Evolutionary conservation across 2,888 invertebrate species (phyloP).

Genomic region (Cynaeus angustus): DNA sequence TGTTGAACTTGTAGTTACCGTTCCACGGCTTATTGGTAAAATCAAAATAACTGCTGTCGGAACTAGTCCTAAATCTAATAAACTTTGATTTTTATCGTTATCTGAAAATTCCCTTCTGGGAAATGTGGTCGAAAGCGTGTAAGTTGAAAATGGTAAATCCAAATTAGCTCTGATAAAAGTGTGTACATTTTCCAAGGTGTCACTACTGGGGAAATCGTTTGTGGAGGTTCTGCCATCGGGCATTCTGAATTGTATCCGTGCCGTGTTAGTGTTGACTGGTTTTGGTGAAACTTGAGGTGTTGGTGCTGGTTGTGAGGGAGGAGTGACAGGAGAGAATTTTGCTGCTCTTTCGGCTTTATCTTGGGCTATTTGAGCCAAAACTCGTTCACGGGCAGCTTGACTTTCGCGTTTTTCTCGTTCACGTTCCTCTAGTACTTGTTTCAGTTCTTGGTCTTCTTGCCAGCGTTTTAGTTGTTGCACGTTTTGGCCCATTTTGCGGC

Average conservation of each 20-base stretch:
- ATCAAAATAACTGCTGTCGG: constrained; percentile 86
- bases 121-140: constrained; percentile 85
- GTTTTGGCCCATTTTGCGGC: constrained; percentile 83
- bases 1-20: constrained; percentile 65
- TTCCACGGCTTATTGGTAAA: constrained; percentile 74
- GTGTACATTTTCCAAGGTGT: constrained; percentile 76
- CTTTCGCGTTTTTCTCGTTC: constrained; percentile 86
- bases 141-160: constrained; percentile 73
- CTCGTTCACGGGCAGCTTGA: constrained; percentile 82
- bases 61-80: constrained; percentile 80
- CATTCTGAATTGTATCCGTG: constrained; percentile 89
- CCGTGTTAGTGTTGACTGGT: constrained; percentile 68
- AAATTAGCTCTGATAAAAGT: constrained; percentile 68
- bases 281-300: constrained; percentile 58
- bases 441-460: constrained; percentile 84
- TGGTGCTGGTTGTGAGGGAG: constrained; percentile 40
- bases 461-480: constrained; percentile 81
- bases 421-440: constrained; percentile 82
- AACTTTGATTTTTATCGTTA: constrained; percentile 72
- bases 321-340: constrained; percentile 64
- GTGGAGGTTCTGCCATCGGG: constrained; percentile 86
- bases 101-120: constrained; percentile 81
- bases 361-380: constrained; percentile 88
- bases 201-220: constrained; percentile 81
- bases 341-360: constrained; percentile 83